Evolutionary conservation across 2,113 vertebrate genomes (phyloP).

Genomic region (Trichechus manatus): DNA sequence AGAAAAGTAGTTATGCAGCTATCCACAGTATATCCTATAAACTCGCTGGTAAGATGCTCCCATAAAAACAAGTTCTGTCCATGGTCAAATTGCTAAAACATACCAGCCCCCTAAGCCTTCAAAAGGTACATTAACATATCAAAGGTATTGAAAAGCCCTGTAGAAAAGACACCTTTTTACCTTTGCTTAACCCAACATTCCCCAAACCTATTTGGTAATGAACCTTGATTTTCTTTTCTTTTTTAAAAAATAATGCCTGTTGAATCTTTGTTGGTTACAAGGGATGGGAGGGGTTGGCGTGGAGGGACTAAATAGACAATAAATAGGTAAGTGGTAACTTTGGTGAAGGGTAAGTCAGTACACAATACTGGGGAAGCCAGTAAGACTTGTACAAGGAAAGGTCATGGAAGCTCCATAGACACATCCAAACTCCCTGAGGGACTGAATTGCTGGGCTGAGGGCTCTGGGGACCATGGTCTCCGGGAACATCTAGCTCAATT

Average conservation of each 20-base stretch:
- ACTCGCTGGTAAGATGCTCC: constrained; percentile 19
- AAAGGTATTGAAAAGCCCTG: background rate
- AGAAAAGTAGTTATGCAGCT: constrained; percentile 2
- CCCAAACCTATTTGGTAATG: constrained; percentile 19
- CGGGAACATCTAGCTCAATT: too few relatives aligned
- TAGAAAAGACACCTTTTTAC: constrained; percentile 11
- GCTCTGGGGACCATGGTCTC: too few relatives aligned
- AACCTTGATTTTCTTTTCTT: background rate
- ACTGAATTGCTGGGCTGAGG: too few relatives aligned
- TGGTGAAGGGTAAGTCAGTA: too few relatives aligned
- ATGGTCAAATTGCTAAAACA: constrained; percentile 18
- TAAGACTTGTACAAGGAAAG: too few relatives aligned
- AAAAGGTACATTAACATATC: constrained; percentile 17
- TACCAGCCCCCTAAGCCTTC: background rate
- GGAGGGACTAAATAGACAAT: too few relatives aligned
- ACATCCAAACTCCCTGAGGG: too few relatives aligned
- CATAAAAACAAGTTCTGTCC: constrained; percentile 22
- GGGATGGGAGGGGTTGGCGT: too few relatives aligned
- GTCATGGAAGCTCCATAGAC: too few relatives aligned
- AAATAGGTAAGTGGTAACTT: too few relatives aligned
- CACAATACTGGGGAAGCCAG: too few relatives aligned
- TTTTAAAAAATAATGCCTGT: background rate
- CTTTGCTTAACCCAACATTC: constrained; percentile 18
- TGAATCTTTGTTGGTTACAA: background rate
- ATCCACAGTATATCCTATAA: background rate